phyloP scores from a whole-genome alignment of 2,888 invertebrate species.

The Drosophila aldrichi region DNA sequence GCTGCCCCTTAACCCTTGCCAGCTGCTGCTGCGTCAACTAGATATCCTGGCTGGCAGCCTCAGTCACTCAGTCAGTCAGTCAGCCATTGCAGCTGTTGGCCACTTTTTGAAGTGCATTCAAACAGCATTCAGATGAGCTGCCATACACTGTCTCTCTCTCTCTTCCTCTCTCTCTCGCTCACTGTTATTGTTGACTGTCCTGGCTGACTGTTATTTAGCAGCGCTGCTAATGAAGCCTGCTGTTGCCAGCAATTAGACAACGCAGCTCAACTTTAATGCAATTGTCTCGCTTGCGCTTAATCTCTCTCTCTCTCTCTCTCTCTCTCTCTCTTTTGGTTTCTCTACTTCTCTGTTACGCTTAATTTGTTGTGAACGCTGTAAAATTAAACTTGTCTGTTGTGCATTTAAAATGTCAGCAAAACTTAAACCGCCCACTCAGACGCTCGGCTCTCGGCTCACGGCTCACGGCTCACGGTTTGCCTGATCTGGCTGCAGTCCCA shows the following conservation, averaged over 20 bases:
- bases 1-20: constrained; percentile 5
- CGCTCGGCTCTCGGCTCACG: neutral
- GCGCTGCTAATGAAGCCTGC: constrained; percentile 75
- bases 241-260: constrained; percentile 76
- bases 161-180: neutral
- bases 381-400: constrained; percentile 79
- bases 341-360: constrained; percentile 57
- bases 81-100: constrained; percentile 42
- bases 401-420: constrained; percentile 77
- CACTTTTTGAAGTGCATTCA: constrained; percentile 61
- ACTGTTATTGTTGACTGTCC: constrained; percentile 38
- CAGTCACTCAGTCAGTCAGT: constrained; percentile 23
- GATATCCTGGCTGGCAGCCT: constrained; percentile 22
- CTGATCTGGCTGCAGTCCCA: constrained; percentile 31
- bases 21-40: constrained; percentile 3
- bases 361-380: constrained; percentile 77
- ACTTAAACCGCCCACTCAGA: constrained; percentile 28
- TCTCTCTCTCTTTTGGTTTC: too few relatives aligned
- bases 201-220: constrained; percentile 68
- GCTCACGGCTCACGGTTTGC: too few relatives aligned
- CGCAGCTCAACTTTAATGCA: constrained; percentile 71
- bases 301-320: constrained; percentile 1
- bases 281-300: constrained; percentile 42
- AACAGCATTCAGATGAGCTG: constrained; percentile 75
- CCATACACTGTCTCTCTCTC: too few relatives aligned